phyloP scores from a whole-genome alignment of 1,140 invertebrate species.

The Saxidomus purpurata region DNA sequence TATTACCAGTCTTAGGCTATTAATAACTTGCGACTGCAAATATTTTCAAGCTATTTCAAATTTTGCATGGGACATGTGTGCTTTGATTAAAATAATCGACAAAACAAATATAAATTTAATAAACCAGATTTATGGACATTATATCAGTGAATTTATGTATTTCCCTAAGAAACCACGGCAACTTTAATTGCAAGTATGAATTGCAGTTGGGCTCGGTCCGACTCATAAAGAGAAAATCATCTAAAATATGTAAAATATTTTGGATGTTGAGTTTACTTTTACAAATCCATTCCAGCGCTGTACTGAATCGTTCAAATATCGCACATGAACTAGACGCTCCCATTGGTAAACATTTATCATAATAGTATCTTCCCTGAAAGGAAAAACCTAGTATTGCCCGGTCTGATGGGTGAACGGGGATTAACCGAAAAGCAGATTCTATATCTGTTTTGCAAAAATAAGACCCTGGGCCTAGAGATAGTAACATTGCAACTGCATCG shows the following conservation, averaged over 20 bases:
- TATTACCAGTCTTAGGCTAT: too few species aligned
- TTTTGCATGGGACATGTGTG: too few species aligned
- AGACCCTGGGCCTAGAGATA: conserved; percentile 3
- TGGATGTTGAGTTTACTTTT: not conserved
- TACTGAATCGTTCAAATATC: conserved; percentile 66
- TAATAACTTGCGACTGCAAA: too few species aligned
- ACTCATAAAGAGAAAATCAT: conserved; percentile 62
- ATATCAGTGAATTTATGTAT: too few species aligned
- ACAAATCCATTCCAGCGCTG: conserved; percentile 45
- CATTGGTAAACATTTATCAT: conserved; percentile 31
- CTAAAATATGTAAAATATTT: conserved; percentile 49
- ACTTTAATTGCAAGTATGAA: not conserved
- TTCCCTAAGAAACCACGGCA: too few species aligned
- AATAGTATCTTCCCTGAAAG: conserved; percentile 22
- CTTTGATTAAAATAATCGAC: too few species aligned
- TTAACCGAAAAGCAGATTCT: not conserved
- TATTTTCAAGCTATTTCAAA: too few species aligned
- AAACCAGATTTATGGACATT: too few species aligned
- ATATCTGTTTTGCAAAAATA: conserved; percentile 23
- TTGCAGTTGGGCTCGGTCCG: not conserved
- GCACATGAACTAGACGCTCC: conserved; percentile 15
- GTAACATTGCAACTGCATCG: not conserved
- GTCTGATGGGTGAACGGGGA: conserved; percentile 17
- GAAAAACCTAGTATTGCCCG: conserved; percentile 28
- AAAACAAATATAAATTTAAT: too few species aligned